A percentile compares a stretch with the other conserved stretches of the same genome.
phyloP scores from a whole-genome alignment of 2,888 invertebrate genomes.

The Drosophila buzzatii region DNA sequence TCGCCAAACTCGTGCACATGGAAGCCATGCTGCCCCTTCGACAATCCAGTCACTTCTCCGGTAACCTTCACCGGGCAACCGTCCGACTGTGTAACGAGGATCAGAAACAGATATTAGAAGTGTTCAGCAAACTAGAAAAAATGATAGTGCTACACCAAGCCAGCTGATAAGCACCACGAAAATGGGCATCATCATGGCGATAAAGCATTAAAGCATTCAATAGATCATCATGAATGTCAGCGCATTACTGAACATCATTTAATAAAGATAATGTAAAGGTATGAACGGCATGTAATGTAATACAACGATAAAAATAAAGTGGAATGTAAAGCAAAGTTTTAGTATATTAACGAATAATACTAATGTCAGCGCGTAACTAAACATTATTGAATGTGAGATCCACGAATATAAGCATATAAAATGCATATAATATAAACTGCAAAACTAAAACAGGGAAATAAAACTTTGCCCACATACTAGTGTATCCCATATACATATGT shows the following conservation, averaged over 20 bases:
- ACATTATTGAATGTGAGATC: neutral
- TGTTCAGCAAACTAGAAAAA: constrained; percentile 7
- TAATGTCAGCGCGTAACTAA: neutral
- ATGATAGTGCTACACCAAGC: constrained; percentile 13
- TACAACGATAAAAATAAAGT: no score
- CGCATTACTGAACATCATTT: no score
- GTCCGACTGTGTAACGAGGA: constrained; percentile 84
- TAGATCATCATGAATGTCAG: neutral
- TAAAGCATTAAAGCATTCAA: neutral
- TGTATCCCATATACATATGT: neutral
- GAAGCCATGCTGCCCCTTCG: constrained; percentile 90
- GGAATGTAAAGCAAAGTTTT: no score
- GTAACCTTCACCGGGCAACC: constrained; percentile 91
- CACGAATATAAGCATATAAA: neutral
- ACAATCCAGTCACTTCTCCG: constrained; percentile 92
- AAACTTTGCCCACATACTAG: neutral
- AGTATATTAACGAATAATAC: no score
- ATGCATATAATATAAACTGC: neutral
- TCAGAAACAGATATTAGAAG: constrained; percentile 8
- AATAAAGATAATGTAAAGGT: no score
- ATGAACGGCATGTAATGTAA: no score
- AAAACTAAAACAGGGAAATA: no score
- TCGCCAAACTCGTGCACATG: constrained; percentile 99
- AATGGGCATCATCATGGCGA: constrained; percentile 19
- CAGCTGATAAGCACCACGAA: constrained; percentile 38